phyloP scores from a whole-genome alignment of 2,797 vertebrate species.

The Leptodactylus fallax region DNA sequence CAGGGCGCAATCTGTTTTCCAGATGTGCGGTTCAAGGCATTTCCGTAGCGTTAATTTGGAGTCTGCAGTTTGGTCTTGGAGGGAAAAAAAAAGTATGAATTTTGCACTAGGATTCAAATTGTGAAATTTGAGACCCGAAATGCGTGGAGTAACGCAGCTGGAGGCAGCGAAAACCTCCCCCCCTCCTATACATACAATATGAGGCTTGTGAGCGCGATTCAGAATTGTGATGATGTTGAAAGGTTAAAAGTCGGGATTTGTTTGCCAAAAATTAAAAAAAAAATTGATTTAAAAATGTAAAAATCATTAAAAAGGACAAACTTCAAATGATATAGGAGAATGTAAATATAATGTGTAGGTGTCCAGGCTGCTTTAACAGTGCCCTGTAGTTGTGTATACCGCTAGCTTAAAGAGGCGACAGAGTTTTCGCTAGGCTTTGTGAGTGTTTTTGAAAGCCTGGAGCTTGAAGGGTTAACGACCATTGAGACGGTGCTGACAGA shows the following conservation, averaged over 20 bases:
- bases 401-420: too few species aligned
- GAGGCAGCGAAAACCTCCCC: not conserved
- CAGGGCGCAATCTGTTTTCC: constrained; percentile 40
- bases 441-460: too few species aligned
- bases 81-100: constrained; percentile 21
- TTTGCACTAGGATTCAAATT: constrained; percentile 13
- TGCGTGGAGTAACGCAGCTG: constrained; percentile 1
- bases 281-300: too few species aligned
- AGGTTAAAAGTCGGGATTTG: not conserved
- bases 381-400: not conserved
- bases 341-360: not conserved
- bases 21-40: constrained; percentile 27
- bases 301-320: not conserved
- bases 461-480: constrained; percentile 7
- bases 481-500: constrained; percentile 9
- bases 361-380: not conserved
- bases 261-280: not conserved
- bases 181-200: not conserved
- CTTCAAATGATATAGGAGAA: not conserved
- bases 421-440: too few species aligned
- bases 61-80: constrained; percentile 9
- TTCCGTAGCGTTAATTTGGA: constrained; percentile 4
- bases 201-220: constrained; percentile 1
- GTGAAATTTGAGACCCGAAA: constrained; percentile 38
- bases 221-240: not conserved